Evolutionary conservation across 1,140 invertebrate genomes (phyloP).

Genomic region (Apis mellifera): DNA sequence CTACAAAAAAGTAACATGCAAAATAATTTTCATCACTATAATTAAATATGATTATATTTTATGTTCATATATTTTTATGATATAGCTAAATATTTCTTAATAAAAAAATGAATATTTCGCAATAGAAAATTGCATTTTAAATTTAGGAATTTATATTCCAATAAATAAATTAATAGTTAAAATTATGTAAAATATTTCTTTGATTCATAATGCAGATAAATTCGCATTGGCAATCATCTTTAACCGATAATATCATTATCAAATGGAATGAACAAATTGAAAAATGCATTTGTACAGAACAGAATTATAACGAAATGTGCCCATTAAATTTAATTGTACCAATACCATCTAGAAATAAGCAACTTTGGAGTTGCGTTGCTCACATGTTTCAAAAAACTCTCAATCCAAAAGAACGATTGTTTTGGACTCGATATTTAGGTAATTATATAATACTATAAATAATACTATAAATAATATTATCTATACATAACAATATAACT

Average conservation of each 20-base stretch:
- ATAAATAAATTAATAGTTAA: too few species aligned
- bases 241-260: slow-evolving; percentile 53
- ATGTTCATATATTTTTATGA: too few species aligned
- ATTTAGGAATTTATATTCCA: too few species aligned
- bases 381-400: slow-evolving; percentile 63
- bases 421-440: slow-evolving; percentile 64
- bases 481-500: not conserved
- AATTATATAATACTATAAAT: not conserved
- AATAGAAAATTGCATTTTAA: too few species aligned
- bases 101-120: too few species aligned
- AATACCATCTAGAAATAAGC: slow-evolving; percentile 56
- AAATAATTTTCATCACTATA: too few species aligned
- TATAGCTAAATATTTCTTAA: too few species aligned
- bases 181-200: not conserved
- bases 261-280: slow-evolving; percentile 26
- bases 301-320: slow-evolving; percentile 23
- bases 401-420: slow-evolving; percentile 47
- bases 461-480: too few species aligned
- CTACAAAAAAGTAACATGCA: too few species aligned
- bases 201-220: slow-evolving; percentile 50
- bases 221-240: slow-evolving; percentile 41
- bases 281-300: slow-evolving; percentile 52
- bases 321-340: slow-evolving; percentile 45
- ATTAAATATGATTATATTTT: too few species aligned
- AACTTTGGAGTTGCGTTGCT: slow-evolving; percentile 56